Evolutionary conservation across 2,797 vertebrate genomes (phyloP), one percentile per base, ranked within the genome.

Genomic region (Sternotherus odoratus): DNA sequence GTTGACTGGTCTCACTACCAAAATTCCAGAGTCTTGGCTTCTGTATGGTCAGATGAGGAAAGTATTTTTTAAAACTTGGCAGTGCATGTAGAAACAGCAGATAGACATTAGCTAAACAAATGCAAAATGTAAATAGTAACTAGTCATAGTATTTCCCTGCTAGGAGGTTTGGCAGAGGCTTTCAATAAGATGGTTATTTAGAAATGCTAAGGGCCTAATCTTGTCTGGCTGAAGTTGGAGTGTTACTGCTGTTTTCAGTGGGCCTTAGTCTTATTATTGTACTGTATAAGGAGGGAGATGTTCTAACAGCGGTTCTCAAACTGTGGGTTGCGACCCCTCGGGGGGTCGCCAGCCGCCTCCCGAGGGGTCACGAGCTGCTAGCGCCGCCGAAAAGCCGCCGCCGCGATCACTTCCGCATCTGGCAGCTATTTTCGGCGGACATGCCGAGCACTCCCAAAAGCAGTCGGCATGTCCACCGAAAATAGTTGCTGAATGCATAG

Each of bases 171-270:
- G 86, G 13, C 86, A 17, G 30, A 92, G 84, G 51, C 8, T 83
- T 90, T 79, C 85, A 21, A 26, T 83, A 86, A 86, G 63, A 36
- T 78, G 54, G 23, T 86, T 51, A 46, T 93, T 93, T n/a, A 63
- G 74, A 91, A 93, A 85, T 53, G 83, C 28, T 49, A 88, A 43
- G 5, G 43, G 54, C 28, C 0, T 0, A 6, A 1, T 17, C 6
- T 30, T 2, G 7, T 1, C 21, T 69, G 23, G 66, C 16, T 46
- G 19, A 11, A 1, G 81, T 57, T 92, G 0, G 28, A 39, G 26
- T 39, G 21, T 33, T 77, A 56, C 4, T 2, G 2, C 30, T 74
- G 26, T 79, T 56, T 88, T 69, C 74, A 56, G 5, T 60, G 26
- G 36, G 1, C 8, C 54, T 66, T 92, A 30, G 9, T 48, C 72